Base-by-base conservation (phyloP, 2,888 invertebrate genomes). In the Mythimna lalbum region DNA sequence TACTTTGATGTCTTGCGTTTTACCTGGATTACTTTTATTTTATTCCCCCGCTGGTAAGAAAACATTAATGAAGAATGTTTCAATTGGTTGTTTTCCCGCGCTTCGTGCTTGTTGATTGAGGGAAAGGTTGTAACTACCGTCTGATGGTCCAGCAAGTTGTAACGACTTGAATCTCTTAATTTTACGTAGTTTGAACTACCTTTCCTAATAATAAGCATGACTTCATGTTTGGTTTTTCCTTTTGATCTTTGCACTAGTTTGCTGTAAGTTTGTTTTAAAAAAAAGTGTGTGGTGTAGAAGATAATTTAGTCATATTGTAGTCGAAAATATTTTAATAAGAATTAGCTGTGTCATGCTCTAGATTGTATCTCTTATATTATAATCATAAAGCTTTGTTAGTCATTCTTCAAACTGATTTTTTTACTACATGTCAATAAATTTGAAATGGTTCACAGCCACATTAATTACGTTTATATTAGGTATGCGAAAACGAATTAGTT, bases 401-500 rank as follows among this genome's bases (percentile, higher is more conserved):
- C 17, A 63, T 33, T 43, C 19, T 57, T 5, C 21, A 1, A 31
- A 27, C 10, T 49, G n/a, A 43, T 19, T 69, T 83, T 80, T 79
- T 79, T 79, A 70, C 36, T 55, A 14, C 63, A 49, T 56, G 27
- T 53, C 72, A 73, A 82, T 81, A 83, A 83, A 80, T 80, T 70
- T 77, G 72, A 74, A 81, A 81, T 78, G 73, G 69, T 78, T 79
- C 66, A 78, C 61, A 73, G 73, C 55, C 76, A 76, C 67, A 76
- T 83, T 81, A 81, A 83, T 83, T 83, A 76, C 79, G 50, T 76
- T 74, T 81, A 66, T 81, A 83, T 84, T 78, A 81, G 82, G 81
- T 73, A 87, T 87, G 82, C 84, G 80, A 88, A 87, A 85, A 85
- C 81, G 79, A 82, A 88, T 88, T 85, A 78, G 81, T 87, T 85